Evolutionary conservation across 2,797 vertebrate species (phyloP).

Genomic region (Philypnodon macrostomus): DNA sequence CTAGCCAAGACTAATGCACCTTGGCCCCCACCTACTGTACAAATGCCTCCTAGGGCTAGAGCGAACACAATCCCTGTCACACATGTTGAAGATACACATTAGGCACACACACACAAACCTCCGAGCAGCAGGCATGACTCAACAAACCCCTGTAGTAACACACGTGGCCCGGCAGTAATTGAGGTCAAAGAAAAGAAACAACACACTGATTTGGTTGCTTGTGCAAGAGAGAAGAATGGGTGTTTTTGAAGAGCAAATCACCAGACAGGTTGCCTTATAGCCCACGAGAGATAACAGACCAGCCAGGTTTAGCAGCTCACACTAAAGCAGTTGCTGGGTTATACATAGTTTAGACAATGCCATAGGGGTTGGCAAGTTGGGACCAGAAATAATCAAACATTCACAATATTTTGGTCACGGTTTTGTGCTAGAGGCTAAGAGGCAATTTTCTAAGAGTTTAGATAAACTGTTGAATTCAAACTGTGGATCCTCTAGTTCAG

Average conservation of each 20-base stretch:
- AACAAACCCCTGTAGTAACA: slow-evolving; percentile 62
- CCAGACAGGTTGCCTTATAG: slow-evolving; percentile 47
- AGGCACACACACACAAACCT: slow-evolving; percentile 21
- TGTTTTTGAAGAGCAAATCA: slow-evolving; percentile 41
- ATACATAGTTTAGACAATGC: slow-evolving; percentile 16
- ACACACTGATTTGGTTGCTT: slow-evolving; percentile 58
- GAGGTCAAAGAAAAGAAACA: slow-evolving; percentile 75
- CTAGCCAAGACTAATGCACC: slow-evolving; percentile 62
- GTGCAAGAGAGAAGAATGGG: slow-evolving; percentile 35
- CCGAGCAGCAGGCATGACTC: slow-evolving; percentile 62
- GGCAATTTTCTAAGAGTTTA: too few relatives aligned
- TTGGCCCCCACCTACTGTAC: slow-evolving; percentile 56
- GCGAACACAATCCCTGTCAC: slow-evolving; percentile 48
- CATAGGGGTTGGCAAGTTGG: slow-evolving; percentile 1
- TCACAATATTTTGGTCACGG: too few relatives aligned
- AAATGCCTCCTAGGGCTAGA: slow-evolving; percentile 44
- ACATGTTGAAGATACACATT: slow-evolving; percentile 28
- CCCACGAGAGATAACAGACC: slow-evolving; percentile 39
- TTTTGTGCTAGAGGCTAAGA: too few relatives aligned
- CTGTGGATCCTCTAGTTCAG: too few relatives aligned
- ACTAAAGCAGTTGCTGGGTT: slow-evolving; percentile 29
- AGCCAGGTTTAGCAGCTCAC: slow-evolving; percentile 44
- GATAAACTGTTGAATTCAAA: too few relatives aligned
- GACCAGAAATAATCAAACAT: background rate
- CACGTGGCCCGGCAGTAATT: slow-evolving; percentile 67